Percentiles rank a stretch among this genome's conserved stretches.
Conservation (phyloP, 1,140 invertebrate species). For the Babylonia areolata region DNA sequence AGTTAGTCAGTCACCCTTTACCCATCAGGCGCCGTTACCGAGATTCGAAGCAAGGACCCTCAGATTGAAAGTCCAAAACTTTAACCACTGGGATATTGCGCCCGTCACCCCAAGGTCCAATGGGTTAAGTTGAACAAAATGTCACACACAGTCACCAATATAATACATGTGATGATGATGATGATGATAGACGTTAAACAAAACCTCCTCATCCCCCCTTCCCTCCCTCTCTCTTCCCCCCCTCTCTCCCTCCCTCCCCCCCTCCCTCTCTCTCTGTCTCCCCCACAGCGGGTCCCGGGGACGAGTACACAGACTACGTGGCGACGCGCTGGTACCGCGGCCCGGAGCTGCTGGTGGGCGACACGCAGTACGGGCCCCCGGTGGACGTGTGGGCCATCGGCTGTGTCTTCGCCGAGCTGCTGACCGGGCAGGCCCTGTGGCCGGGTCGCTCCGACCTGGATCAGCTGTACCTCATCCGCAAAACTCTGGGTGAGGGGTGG, state of each 20-base stretch:
- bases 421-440: slow-evolving; percentile 87
- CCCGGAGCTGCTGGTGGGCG: slow-evolving; percentile 95
- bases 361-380: slow-evolving; percentile 96
- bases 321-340: slow-evolving; percentile 99
- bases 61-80: too few species aligned
- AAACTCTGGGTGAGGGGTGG: slow-evolving; percentile 82
- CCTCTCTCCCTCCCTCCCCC: not conserved
- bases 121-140: too few species aligned
- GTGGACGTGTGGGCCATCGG: slow-evolving; percentile 96
- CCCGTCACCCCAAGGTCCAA: too few species aligned
- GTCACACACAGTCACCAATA: too few species aligned
- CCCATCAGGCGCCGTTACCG: too few species aligned
- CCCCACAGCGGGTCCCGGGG: slow-evolving; percentile 90
- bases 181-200: too few species aligned
- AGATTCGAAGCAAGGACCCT: too few species aligned
- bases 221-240: slow-evolving; percentile 78
- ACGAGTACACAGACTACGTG: slow-evolving; percentile 99
- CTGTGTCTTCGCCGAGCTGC: slow-evolving; percentile 96
- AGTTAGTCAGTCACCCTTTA: too few species aligned
- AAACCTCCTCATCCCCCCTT: slow-evolving; percentile 95
- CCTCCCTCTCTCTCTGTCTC: slow-evolving; percentile 2
- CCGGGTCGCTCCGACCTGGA: slow-evolving; percentile 99
- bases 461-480: slow-evolving; percentile 95
- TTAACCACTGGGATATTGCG: too few species aligned
- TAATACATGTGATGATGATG: too few species aligned